Evolutionary conservation across 2,797 vertebrate genomes (phyloP).

Genomic region (Threskiornis aethiopicus): DNA sequence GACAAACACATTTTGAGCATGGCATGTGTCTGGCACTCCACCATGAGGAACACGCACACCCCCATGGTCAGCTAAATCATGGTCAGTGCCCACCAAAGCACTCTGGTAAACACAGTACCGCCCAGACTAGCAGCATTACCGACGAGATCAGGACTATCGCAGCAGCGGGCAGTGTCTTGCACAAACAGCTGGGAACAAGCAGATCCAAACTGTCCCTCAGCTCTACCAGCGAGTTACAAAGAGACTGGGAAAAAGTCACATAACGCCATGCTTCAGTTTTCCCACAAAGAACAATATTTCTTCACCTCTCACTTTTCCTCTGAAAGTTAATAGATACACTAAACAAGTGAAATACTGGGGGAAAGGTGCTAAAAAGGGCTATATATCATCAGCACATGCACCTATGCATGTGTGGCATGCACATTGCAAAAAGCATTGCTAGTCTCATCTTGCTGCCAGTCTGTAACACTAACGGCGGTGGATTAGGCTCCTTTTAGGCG

Average conservation of each 20-base stretch:
- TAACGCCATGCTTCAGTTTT: neutral
- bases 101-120: neutral
- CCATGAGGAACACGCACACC: fast-evolving
- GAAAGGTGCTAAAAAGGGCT: neutral
- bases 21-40: fast-evolving
- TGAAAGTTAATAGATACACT: neutral
- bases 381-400: neutral
- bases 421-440: neutral
- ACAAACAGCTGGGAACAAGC: neutral
- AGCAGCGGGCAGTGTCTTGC: neutral
- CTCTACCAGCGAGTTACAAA: fast-evolving
- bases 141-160: neutral
- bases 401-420: neutral
- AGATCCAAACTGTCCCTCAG: neutral
- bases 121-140: neutral
- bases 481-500: neutral
- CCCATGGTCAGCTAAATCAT: neutral
- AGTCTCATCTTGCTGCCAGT: neutral
- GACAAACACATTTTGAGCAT: neutral
- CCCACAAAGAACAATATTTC: neutral
- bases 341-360: neutral
- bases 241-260: neutral
- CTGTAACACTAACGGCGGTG: neutral
- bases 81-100: neutral
- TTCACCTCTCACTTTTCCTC: neutral